Conservation (phyloP, 2,113 vertebrate species). For the Thalassarche chlororhynchos region DNA sequence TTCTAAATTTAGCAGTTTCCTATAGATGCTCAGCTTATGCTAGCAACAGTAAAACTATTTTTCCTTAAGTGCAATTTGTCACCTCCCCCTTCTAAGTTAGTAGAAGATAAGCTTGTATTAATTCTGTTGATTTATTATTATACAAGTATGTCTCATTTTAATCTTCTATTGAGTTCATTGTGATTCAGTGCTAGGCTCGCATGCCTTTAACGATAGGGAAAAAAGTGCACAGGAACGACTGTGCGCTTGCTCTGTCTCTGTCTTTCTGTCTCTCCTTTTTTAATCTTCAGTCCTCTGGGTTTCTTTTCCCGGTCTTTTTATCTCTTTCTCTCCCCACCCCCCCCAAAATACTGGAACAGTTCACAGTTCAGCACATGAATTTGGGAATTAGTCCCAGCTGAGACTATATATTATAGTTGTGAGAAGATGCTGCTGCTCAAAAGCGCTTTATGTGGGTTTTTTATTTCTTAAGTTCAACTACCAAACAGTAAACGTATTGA, state of each 20-base stretch:
- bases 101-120: not conserved
- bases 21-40: not conserved
- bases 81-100: not conserved
- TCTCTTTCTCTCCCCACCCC: not conserved
- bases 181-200: not conserved
- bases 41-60: conserved; percentile 33
- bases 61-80: conserved; percentile 43
- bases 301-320: not conserved
- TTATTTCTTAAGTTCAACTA: not conserved
- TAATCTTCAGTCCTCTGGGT: not conserved
- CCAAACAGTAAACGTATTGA: not conserved
- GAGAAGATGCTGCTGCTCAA: not conserved
- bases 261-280: not conserved
- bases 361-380: not conserved
- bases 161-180: not conserved
- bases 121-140: not conserved
- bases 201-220: not conserved
- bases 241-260: not conserved
- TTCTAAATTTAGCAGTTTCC: conserved; percentile 42
- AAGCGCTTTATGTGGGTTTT: not conserved
- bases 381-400: not conserved
- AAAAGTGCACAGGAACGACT: not conserved
- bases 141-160: not conserved
- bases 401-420: not conserved
- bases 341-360: not conserved